Conservation (phyloP, 1,140 invertebrate species). For the Bombus impatiens region DNA sequence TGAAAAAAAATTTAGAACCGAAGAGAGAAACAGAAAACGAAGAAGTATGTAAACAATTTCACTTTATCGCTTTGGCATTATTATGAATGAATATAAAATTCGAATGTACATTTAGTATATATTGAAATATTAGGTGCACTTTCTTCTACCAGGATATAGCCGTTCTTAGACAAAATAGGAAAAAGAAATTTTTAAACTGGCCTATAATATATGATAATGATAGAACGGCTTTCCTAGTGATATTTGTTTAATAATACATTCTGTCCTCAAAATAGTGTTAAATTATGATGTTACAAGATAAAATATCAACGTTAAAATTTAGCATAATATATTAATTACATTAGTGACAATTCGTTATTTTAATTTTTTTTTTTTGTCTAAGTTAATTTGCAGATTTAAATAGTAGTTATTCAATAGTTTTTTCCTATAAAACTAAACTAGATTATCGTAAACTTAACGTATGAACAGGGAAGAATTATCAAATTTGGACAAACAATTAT, state of each 20-base stretch:
- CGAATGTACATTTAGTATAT: conserved; percentile 13
- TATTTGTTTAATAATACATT: conserved; percentile 25
- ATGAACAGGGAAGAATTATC: conserved; percentile 55
- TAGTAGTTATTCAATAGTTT: conserved; percentile 60
- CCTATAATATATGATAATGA: not conserved
- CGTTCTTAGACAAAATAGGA: not conserved
- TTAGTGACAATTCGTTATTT: conserved; percentile 60
- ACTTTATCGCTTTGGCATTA: conserved; percentile 37
- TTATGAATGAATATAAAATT: conserved; percentile 11
- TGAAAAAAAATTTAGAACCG: not conserved
- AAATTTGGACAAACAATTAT: conserved; percentile 59
- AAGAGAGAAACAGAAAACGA: conserved; percentile 27
- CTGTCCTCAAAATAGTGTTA: conserved; percentile 2
- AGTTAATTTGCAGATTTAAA: conserved; percentile 65
- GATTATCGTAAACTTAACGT: conserved; percentile 73
- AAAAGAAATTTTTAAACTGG: not conserved
- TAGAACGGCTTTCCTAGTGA: conserved; percentile 8
- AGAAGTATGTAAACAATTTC: conserved; percentile 20
- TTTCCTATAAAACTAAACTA: conserved; percentile 73
- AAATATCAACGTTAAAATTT: conserved; percentile 55
- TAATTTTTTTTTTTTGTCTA: conserved; percentile 49
- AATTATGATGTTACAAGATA: conserved; percentile 36
- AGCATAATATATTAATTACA: conserved; percentile 62
- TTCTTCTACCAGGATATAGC: not conserved
- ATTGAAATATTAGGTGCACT: conserved; percentile 2